A percentile compares a stretch with the other conserved stretches of the same genome.
phyloP scores from a whole-genome alignment of 2,113 vertebrate genomes.

The Halcyon malimbica region DNA sequence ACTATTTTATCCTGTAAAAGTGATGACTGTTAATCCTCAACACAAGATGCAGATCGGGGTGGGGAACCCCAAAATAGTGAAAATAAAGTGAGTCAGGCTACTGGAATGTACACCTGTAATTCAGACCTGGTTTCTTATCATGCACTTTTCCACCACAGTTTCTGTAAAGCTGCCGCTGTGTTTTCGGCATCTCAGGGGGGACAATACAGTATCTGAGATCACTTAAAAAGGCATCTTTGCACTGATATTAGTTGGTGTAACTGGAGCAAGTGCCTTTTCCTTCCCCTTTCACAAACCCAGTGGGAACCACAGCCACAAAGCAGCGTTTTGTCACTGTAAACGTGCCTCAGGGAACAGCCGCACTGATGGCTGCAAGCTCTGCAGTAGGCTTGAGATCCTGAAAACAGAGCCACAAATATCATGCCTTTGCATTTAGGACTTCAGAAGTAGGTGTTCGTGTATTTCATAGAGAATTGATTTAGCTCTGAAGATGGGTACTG shows the following conservation, averaged over 20 bases:
- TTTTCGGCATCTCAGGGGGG: background rate
- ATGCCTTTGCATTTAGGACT: background rate
- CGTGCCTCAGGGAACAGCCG: rapidly evolving
- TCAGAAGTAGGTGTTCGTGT: background rate
- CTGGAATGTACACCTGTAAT: rapidly evolving
- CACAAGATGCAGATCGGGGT: no score
- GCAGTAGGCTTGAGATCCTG: background rate
- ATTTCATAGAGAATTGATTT: background rate
- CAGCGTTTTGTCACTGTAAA: background rate
- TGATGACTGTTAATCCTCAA: background rate
- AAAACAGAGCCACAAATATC: background rate
- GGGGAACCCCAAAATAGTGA: no score
- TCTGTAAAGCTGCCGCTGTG: background rate
- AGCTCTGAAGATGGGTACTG: background rate
- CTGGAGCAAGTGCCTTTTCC: background rate
- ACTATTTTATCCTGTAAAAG: background rate
- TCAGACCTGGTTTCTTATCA: rapidly evolving
- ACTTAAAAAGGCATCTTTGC: background rate
- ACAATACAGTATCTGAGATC: background rate
- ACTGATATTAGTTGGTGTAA: background rate
- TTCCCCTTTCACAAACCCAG: background rate
- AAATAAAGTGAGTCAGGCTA: background rate
- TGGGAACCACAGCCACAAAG: background rate
- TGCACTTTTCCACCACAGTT: background rate
- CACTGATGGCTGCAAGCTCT: rapidly evolving